Base-by-base conservation (phyloP, 2,888 invertebrate species). In the Ferrisia virgata region DNA sequence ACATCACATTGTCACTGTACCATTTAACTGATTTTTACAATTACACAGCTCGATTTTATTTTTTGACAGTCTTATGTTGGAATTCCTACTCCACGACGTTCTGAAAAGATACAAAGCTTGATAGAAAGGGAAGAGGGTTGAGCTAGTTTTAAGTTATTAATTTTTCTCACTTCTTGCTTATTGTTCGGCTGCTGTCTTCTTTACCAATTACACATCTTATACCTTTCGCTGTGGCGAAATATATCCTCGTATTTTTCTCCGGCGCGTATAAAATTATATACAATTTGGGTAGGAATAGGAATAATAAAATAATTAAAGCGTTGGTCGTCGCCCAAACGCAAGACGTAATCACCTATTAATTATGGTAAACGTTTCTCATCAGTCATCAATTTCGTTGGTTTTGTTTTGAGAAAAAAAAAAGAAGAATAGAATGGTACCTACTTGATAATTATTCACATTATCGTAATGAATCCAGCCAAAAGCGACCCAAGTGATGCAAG, bases 401-500 rank as follows among this genome's bases (percentile, higher is more conserved):
- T 25, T 58, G 3, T 28, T 64, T 28, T 18, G 4, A 0, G 0
- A 3, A 4, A 18, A 18, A 18, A 18, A 47, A 47, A 43, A 15
- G 15, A 40, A 13, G 9, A 11, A 40, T 40, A 2, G 11, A 13
- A 11, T 40, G n/a, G 18, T 15, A 53, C 28, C 25, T 78, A 84
- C 84, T 36, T 84, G 18, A 3, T 76, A 18, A 86, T 91, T 47
- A 47, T 47, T 47, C 1, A 47, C 91, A 86, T 92, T 93, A 58
- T 93, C 93, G 87, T 93, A 93, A 88, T 94, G 94, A 86, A 94
- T 92, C 25, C 94, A 93, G 43, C 94, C 91, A 88, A 94, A 94
- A n/a, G 94, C 94, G 43, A 93, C 90, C 94, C 94, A 94, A 85
- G 93, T 93, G 72, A 94, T 92, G 88, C 93, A 92, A 0, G 93